Base-by-base conservation (phyloP, 2,113 vertebrate genomes). In the Heterotis niloticus region DNA sequence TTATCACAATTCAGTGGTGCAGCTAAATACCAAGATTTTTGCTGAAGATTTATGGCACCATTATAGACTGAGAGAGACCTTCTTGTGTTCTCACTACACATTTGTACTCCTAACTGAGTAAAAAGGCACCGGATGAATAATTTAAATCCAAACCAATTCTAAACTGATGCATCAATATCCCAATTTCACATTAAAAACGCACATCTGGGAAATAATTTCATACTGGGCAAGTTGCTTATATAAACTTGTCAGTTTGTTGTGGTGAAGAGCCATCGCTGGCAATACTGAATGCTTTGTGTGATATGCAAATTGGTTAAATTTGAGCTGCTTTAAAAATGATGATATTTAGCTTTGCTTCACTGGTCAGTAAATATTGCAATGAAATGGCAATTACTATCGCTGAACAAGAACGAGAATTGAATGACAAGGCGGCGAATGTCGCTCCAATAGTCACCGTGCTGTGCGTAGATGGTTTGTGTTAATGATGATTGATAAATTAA, bases 201-300 rank as follows among this genome's bases (percentile, higher is more conserved):
- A 44, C 34, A 2, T 44, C 34, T 44, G 23, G 51, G n/a, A 26
- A 73, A 9, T 23, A 26, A 23, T 26, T 54, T 72, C 69, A 72
- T 72, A 52, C 34, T 7, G 34, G n/a, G 34, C 59, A 52, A 52
- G 17, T 1, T 4, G 1, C 67, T 74, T 44, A 44, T 7, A 2
- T 2, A 44, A 44, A 44, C 34, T 12, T 62, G 18, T 62, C 18
- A 20, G 54, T 72, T 72, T 54, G 11, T 23, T 11, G 59, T 2
- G 59, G 34, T 2, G 34, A 7, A 51, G 64, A 52, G 20, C 51
- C 20, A 0, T 71, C 10, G 10, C 69, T 72, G 51, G 44, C 69
- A 72, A 34, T 12, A n/a, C 52, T 62, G n/a, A 84, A 76, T 73
- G 78, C 74, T 77, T 77, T 81, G 73, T 76, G 79, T 79, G 62